Conservation (phyloP, 2,797 vertebrate species). For the Myotis vivesi region DNA sequence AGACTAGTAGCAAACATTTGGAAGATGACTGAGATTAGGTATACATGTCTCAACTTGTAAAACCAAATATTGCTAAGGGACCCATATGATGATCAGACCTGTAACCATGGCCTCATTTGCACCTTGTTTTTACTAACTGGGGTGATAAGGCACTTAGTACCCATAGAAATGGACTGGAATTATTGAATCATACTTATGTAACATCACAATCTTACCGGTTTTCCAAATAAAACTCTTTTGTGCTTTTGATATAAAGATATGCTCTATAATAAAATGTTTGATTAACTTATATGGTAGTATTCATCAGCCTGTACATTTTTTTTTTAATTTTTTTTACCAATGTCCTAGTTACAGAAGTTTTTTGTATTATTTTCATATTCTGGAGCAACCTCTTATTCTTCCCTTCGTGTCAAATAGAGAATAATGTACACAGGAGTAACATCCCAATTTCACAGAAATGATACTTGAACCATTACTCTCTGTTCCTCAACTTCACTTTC, state of each 20-base stretch:
- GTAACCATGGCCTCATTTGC: constrained; percentile 27
- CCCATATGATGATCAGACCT: background rate
- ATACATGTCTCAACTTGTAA: constrained; percentile 15
- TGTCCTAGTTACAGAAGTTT: background rate
- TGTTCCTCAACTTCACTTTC: background rate
- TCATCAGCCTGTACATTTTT: constrained; percentile 51
- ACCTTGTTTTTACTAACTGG: constrained; percentile 35
- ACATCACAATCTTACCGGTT: constrained; percentile 61
- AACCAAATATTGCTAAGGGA: constrained; percentile 36
- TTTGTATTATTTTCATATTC: background rate
- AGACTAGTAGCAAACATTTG: constrained; percentile 8
- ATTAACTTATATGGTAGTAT: constrained; percentile 66
- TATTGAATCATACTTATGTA: constrained; percentile 50
- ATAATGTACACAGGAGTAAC: background rate
- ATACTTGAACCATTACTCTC: background rate
- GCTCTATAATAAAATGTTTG: constrained; percentile 73
- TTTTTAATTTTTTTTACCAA: background rate
- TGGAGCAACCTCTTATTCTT: constrained; percentile 43
- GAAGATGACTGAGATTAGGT: constrained; percentile 7
- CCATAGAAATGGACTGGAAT: constrained; percentile 52
- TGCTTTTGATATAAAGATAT: constrained; percentile 75
- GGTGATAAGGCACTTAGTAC: constrained; percentile 23
- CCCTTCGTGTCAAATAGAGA: background rate
- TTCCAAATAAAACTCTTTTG: constrained; percentile 65
- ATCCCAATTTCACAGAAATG: background rate